These are phyloP conservation scores for Urocitellus parryii DNA, from an alignment of 2,113 vertebrate species.

Conservation along the genomic window DNA sequence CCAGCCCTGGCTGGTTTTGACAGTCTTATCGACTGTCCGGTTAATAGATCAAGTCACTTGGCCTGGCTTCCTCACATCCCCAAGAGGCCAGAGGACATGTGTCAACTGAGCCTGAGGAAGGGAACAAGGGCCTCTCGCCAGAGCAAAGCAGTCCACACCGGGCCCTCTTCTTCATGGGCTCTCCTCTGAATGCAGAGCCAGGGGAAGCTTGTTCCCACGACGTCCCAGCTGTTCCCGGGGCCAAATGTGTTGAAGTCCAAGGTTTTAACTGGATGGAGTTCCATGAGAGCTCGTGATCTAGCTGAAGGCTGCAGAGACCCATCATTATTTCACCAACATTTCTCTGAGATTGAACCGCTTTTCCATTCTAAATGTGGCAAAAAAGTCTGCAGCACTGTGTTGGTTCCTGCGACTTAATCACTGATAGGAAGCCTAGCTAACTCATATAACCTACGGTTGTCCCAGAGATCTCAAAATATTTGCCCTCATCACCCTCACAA, in stretches of 20 bases:
- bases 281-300: not conserved
- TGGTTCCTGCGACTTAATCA: not conserved
- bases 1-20: too few species aligned
- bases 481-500: not conserved
- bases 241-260: not conserved
- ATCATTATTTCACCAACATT: not conserved
- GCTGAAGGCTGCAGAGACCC: rapidly evolving
- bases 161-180: too few species aligned
- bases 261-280: not conserved
- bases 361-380: slow-evolving; percentile 2
- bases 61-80: too few species aligned
- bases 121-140: too few species aligned
- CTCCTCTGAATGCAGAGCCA: rapidly evolving
- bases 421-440: not conserved
- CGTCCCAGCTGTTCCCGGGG: not conserved
- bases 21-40: too few species aligned
- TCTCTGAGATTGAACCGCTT: not conserved
- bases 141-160: too few species aligned
- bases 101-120: too few species aligned
- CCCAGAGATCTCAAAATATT: not conserved
- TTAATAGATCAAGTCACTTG: too few species aligned
- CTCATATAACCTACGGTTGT: not conserved
- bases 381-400: not conserved
- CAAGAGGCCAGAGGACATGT: too few species aligned
- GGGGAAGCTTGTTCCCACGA: not conserved